Conservation (phyloP, 2,888 invertebrate genomes). For the Zonitis immaculata region DNA sequence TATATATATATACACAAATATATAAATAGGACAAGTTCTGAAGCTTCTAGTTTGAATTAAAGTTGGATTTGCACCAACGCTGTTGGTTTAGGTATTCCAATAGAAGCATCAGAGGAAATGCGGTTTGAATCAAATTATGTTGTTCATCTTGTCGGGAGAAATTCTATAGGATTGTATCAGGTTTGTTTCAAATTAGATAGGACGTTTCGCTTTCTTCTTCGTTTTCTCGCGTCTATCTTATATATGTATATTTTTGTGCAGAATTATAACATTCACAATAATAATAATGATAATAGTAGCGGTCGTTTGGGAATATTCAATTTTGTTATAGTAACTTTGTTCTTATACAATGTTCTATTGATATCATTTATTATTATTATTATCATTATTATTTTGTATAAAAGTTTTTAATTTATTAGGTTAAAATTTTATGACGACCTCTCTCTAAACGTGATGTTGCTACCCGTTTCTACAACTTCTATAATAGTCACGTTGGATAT, state of each 20-base stretch:
- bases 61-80: slow-evolving; percentile 41
- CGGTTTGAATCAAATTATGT: slow-evolving; percentile 43
- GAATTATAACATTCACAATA: background rate
- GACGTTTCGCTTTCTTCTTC: slow-evolving; percentile 8
- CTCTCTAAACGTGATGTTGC: background rate
- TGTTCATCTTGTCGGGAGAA: slow-evolving; percentile 42
- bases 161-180: slow-evolving; percentile 40
- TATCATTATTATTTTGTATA: too few species aligned
- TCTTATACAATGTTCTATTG: background rate
- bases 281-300: too few species aligned
- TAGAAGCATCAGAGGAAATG: slow-evolving; percentile 36
- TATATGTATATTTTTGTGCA: background rate
- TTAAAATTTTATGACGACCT: background rate
- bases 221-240: background rate
- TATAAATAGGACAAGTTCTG: slow-evolving; percentile 42
- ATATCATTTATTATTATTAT: background rate
- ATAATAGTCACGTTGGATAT: background rate
- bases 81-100: slow-evolving; percentile 36
- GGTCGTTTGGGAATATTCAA: background rate
- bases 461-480: background rate
- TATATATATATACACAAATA: slow-evolving; percentile 20
- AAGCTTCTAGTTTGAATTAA: slow-evolving; percentile 38
- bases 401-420: background rate
- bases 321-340: background rate
- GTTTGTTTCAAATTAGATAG: slow-evolving; percentile 37